Evolutionary conservation across 2,113 vertebrate species (phyloP), one percentile per base, ranked within the genome.

Genomic region (Nothoprocta perdicaria): DNA sequence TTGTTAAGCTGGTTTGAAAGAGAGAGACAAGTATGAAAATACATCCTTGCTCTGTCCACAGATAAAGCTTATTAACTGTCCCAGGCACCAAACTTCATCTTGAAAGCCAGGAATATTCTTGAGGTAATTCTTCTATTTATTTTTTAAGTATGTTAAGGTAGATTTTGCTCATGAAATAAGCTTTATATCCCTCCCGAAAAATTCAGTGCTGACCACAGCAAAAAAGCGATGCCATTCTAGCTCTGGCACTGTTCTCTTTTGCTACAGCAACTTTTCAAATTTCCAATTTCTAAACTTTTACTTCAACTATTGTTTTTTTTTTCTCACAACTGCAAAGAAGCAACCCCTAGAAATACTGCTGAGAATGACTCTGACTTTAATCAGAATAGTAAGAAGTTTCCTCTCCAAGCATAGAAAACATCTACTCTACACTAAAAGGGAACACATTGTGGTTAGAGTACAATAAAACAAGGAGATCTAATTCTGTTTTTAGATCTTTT

Each of bases 1-100:
- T 96, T 43, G 99, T 99, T 96, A 99, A 97, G 96, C 99, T 99
- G 97, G 72, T 97, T 60, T 72, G 87, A 82, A 61, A 84, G 67
- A 84, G 94, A 79, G 45, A 95, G 46, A 95, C 53, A 88, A 87
- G 82, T 45, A 60, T 83, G 63, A 95, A 78, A 76, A 73, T 58
- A 77, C 17, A 76, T 46, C 12, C 52, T 79, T 74, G 38, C 61
- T 29, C 15, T 80, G 53, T 11, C 9, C 75, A 67, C 0, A 5
- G 31, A 58, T 58, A 69, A 82, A 4, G 2, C 4, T 26, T 33
- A 8, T 31, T 31, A 8, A 66, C 14, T 66, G n/a, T n/a, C 6
- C 31, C 72, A 66, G 60, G 33, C 12, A 50, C 24, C 76, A 33
- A 61, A 71, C 41, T 69, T 81, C 5, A 55, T 46, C 45, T 60